Evolutionary conservation across 2,888 invertebrate genomes (phyloP).

Genomic region (Gerosis bhagava): DNA sequence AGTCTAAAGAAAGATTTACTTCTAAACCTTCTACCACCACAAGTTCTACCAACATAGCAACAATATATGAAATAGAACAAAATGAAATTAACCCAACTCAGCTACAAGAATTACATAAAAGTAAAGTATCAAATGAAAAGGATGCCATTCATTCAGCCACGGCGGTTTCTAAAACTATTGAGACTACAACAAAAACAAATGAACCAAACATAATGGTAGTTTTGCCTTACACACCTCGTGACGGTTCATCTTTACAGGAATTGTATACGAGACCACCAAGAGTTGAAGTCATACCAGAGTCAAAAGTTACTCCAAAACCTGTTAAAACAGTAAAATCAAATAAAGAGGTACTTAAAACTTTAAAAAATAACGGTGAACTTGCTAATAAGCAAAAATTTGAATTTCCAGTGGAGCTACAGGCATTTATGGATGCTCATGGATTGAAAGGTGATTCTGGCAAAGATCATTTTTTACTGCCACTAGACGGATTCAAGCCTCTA

Average conservation of each 20-base stretch:
- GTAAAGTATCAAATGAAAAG: slow-evolving; percentile 34
- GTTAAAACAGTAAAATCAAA: slow-evolving; percentile 39
- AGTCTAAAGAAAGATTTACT: slow-evolving; percentile 35
- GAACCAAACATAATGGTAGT: slow-evolving; percentile 84
- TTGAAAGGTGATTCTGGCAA: slow-evolving; percentile 60
- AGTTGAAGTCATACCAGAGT: slow-evolving; percentile 76
- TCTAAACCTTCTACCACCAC: neutral
- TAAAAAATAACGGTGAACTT: slow-evolving; percentile 45
- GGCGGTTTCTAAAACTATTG: slow-evolving; percentile 39
- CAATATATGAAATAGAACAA: slow-evolving; percentile 46
- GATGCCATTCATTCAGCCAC: slow-evolving; percentile 34
- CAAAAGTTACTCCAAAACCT: slow-evolving; percentile 53
- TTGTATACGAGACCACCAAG: slow-evolving; percentile 86
- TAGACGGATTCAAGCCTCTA: slow-evolving; percentile 72
- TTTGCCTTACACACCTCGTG: slow-evolving; percentile 83
- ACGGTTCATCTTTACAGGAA: slow-evolving; percentile 82
- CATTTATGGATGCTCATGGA: slow-evolving; percentile 68
- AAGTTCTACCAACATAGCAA: slow-evolving; percentile 34
- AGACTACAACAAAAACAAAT: slow-evolving; percentile 54
- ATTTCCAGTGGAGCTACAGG: slow-evolving; percentile 63
- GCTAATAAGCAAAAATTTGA: slow-evolving; percentile 50
- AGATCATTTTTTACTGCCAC: slow-evolving; percentile 66
- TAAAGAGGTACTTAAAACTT: slow-evolving; percentile 44
- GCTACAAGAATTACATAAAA: slow-evolving; percentile 23
- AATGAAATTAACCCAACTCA: slow-evolving; percentile 49